A percentile compares a stretch with the other conserved stretches of the same genome.
These are phyloP conservation scores for Lysiphlebus fabarum DNA, from an alignment of 1,140 invertebrate genomes.

Conservation along the genomic window DNA sequence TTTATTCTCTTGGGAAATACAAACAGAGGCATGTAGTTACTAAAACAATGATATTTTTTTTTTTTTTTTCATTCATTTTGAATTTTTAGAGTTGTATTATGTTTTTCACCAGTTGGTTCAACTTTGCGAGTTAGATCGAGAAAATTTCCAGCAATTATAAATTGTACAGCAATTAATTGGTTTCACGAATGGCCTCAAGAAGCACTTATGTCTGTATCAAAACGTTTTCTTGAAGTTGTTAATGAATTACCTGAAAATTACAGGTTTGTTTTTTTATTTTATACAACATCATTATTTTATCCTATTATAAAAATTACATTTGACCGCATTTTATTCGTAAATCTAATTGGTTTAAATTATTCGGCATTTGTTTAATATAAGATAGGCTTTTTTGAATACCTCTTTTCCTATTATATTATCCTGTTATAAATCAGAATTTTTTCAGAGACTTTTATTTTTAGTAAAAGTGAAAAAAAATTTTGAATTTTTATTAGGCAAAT, in stretches of 20 bases:
- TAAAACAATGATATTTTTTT: not conserved
- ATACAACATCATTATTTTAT: too few species aligned
- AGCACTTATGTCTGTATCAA: conserved; percentile 87
- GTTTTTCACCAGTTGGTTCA: conserved; percentile 91
- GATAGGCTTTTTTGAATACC: too few species aligned
- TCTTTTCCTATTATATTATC: too few species aligned
- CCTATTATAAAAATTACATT: too few species aligned
- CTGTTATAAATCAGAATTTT: too few species aligned
- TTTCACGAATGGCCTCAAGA: conserved; percentile 98
- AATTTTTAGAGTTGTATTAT: conserved; percentile 73
- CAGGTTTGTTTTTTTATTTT: conserved; percentile 40
- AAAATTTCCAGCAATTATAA: conserved; percentile 94
- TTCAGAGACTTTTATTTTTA: too few species aligned
- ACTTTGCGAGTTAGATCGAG: conserved; percentile 85
- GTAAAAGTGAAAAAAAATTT: too few species aligned
- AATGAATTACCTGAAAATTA: conserved; percentile 70
- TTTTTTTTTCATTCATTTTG: not conserved
- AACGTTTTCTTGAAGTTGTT: conserved; percentile 81
- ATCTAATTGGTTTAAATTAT: too few species aligned
- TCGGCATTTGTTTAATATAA: too few species aligned
- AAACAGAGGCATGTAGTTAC: not conserved
- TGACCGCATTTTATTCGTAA: too few species aligned
- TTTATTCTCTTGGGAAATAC: not conserved
- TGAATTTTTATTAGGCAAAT: too few species aligned
- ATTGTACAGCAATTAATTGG: conserved; percentile 94